Evolutionary conservation across 2,888 invertebrate genomes (phyloP), one percentile per base, ranked within the genome.

Genomic region (Epirrhoe alternata): DNA sequence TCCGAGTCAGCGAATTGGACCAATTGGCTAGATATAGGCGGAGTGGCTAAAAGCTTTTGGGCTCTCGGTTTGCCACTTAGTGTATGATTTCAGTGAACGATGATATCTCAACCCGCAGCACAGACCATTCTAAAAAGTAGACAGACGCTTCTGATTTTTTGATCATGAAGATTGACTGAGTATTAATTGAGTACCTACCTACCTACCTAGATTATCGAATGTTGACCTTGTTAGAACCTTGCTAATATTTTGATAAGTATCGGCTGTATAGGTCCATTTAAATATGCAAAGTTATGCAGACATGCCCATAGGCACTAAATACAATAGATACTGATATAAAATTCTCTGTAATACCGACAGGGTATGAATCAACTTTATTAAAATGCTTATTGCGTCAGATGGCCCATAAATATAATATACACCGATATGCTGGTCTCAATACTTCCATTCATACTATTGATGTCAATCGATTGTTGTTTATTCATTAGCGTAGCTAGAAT

Each of bases 1-100:
- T 87, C 86, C 82, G 63, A 77, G 80, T 80, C 82, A 78, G 79
- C 77, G 77, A 80, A 83, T 79, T 77, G 79, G 73, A 77, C 75
- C 80, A 79, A 82, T 82, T 80, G 79, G 75, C 71, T 76, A 74
- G 74, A 76, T 76, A 73, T 73, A 75, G 24, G 75, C 74, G 60
- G 51, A 67, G 60, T 76, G 75, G 71, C 73, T 71, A 72, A 67
- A 69, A 70, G 72, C 74, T 71, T 71, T 75, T 73, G n/a, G 67
- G 35, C 45, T 53, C 55, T 64, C 45, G 57, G 64, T 58, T 61
- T 68, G 45, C 64, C 64, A 57, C 68, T 64, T 60, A 58, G 61
- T 61, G 53, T 64, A 54, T 56, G 47, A 57, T 61, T 67, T 53
- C 35, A 54, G 53, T 50, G 33, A 59, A 17, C 38, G 47, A 49